Evolutionary conservation across 2,888 invertebrate species (phyloP).

Genomic region (Drosophila mettleri): DNA sequence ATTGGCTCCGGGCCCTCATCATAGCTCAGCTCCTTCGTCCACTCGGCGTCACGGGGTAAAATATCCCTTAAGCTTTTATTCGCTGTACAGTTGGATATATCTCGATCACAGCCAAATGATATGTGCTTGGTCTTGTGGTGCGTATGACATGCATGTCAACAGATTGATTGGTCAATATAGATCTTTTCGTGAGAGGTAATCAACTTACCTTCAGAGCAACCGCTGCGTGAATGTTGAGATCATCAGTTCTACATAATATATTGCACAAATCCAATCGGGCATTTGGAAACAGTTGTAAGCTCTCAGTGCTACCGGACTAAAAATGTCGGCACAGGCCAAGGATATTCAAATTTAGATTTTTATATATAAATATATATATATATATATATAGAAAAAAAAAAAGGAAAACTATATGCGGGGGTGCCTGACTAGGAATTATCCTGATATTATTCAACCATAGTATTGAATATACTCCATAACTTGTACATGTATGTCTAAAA

Average conservation of each 20-base stretch:
- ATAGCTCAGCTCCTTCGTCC: constrained; percentile 93
- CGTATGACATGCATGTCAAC: neutral
- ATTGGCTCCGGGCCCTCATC: constrained; percentile 96
- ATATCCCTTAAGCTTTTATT: constrained; percentile 77
- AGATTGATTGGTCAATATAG: neutral
- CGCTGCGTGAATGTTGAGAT: constrained; percentile 82
- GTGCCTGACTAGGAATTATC: no score
- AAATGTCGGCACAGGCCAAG: neutral
- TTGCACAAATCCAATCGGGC: constrained; percentile 84
- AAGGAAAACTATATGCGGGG: no score
- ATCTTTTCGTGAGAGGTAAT: neutral
- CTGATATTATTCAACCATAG: no score
- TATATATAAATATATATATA: no score
- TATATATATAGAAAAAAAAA: no score
- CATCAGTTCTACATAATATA: constrained; percentile 84
- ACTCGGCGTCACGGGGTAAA: constrained; percentile 88
- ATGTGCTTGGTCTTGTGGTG: constrained; percentile 88
- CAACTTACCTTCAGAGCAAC: constrained; percentile 82
- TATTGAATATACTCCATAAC: no score
- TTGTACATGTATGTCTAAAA: no score
- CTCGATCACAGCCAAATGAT: constrained; percentile 98
- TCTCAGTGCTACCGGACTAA: constrained; percentile 83
- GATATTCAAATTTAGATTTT: neutral
- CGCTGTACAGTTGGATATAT: constrained; percentile 85
- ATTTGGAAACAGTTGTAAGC: constrained; percentile 84